Base-by-base conservation (phyloP, 2,888 invertebrate species). In the Rhaphigaster nebulosa region DNA sequence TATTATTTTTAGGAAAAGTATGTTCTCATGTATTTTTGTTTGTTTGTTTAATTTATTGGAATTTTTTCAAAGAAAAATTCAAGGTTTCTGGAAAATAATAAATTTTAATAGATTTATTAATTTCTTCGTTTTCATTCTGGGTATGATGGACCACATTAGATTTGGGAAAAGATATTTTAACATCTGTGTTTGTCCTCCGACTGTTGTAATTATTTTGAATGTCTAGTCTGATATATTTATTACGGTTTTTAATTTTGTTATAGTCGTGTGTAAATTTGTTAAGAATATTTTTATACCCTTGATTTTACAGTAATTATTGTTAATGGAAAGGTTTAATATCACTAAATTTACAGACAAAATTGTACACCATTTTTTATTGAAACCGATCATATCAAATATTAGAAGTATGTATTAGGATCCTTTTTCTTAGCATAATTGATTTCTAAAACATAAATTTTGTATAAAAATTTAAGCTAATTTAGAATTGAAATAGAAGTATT, bases 131-230 rank as follows among this genome's bases (percentile, higher is more conserved):
- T 12, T 52, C 10, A 10, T 52, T 15, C 15, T 52, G 18, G 15
- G 15, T 23, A 12, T 60, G 60, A 12, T 60, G 13, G n/a, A 60
- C 60, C 60, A n/a, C n/a, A 26, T 56, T 5, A 60, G 60, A n/a
- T 65, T 29, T 29, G 65, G 29, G 65, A 23, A 4, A 34, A 38
- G 70, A 29, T 20, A 76, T 38, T 38, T 23, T 76, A 76, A 76
- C 38, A 38, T 34, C 70, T 15, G 0, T 20, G 70, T 38, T 76
- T 38, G 5, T 76, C 10, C 38, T 38, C 70, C 38, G 70, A 76
- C 20, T 76, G 38, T 76, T 76, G 20, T 76, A 76, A 76, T 76
- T 38, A 34, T 76, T 76, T 76, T 76, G 38, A 76, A 76, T 34
- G 29, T 38, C 34, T 76, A 76, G 38, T 38, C 20, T 34, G 65